Evolutionary conservation across 1,140 invertebrate genomes (phyloP).

Genomic region (silkworm (Bombyx mori)): DNA sequence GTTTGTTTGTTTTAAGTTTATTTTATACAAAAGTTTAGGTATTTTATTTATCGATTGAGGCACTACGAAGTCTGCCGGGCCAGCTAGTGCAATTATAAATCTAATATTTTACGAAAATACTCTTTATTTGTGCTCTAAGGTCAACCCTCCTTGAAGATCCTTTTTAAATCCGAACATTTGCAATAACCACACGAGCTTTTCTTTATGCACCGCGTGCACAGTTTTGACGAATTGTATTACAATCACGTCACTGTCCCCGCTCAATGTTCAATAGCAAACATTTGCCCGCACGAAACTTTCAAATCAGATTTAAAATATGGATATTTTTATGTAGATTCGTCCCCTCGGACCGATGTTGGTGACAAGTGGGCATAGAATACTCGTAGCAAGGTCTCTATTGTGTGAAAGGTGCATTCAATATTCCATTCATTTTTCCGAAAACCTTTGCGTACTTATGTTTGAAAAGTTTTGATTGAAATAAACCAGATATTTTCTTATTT

Average conservation of each 20-base stretch:
- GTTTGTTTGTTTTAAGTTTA: too few species aligned
- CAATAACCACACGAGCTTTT: conserved; percentile 8
- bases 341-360: conserved; percentile 51
- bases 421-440: conserved; percentile 9
- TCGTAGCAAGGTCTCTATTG: conserved; percentile 37
- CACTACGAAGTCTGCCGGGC: too few species aligned
- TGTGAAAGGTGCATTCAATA: conserved; percentile 38
- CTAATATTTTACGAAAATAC: background rate
- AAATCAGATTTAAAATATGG: conserved; percentile 71
- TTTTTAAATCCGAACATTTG: conserved; percentile 6
- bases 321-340: conserved; percentile 62
- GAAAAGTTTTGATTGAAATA: too few species aligned
- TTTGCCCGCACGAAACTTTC: conserved; percentile 41
- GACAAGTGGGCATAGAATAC: conserved; percentile 51
- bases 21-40: too few species aligned
- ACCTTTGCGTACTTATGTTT: too few species aligned
- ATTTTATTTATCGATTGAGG: too few species aligned
- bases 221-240: conserved; percentile 42
- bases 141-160: background rate
- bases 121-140: background rate
- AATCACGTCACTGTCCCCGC: conserved; percentile 51
- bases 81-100: too few species aligned
- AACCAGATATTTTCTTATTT: too few species aligned
- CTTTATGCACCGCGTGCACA: conserved; percentile 23
- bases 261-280: conserved; percentile 69